phyloP scores from a whole-genome alignment of 2,888 invertebrate species.

The Agelastica alni region DNA sequence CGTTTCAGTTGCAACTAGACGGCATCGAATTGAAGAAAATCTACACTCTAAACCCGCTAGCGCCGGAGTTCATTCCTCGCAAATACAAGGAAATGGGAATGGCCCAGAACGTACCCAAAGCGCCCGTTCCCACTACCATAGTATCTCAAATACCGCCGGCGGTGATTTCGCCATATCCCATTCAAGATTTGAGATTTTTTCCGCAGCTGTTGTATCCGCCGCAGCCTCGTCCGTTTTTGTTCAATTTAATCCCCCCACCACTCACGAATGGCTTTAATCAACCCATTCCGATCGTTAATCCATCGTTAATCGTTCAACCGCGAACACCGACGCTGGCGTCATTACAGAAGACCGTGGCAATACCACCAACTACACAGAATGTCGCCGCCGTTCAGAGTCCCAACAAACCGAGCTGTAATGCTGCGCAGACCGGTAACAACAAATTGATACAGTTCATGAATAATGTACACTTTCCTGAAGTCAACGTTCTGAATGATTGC shows the following conservation, averaged over 20 bases:
- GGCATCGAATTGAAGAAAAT: slow-evolving; percentile 76
- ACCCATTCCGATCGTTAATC: slow-evolving; percentile 43
- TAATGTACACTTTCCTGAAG: slow-evolving; percentile 63
- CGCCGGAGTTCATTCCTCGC: slow-evolving; percentile 78
- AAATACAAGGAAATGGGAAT: slow-evolving; percentile 52
- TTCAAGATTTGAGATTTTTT: slow-evolving; percentile 34
- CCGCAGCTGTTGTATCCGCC: slow-evolving; percentile 38
- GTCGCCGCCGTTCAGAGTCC: slow-evolving; percentile 2
- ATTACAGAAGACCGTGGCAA: slow-evolving; percentile 17
- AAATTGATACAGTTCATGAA: slow-evolving; percentile 63
- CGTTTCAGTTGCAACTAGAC: slow-evolving; percentile 63
- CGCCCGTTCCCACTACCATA: slow-evolving; percentile 27
- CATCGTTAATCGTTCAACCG: slow-evolving; percentile 38
- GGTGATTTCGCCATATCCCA: slow-evolving; percentile 31
- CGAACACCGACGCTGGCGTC: slow-evolving; percentile 27
- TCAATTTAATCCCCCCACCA: slow-evolving; percentile 36
- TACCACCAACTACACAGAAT: slow-evolving; percentile 17
- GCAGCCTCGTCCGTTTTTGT: slow-evolving; percentile 36
- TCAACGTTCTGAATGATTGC: slow-evolving; percentile 48
- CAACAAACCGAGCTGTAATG: background rate
- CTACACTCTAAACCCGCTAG: slow-evolving; percentile 79
- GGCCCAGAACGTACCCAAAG: slow-evolving; percentile 22
- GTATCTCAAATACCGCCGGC: slow-evolving; percentile 29
- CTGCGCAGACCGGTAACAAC: slow-evolving; percentile 37
- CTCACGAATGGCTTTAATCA: slow-evolving; percentile 34